Conservation (phyloP, 2,888 invertebrate genomes). For the Drosophila bunnanda region DNA sequence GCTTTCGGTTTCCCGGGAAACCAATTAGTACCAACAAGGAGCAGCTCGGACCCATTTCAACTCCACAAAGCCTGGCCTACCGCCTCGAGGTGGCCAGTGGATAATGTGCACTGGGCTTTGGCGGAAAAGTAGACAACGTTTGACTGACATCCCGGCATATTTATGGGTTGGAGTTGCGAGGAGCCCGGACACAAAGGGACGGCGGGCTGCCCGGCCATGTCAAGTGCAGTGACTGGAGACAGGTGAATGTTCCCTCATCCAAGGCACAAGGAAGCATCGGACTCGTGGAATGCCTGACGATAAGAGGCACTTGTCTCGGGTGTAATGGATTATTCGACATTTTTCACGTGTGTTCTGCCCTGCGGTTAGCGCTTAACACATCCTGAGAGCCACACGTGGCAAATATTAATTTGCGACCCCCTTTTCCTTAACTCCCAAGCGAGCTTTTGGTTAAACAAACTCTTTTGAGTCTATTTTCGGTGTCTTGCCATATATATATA, state of each 20-base stretch:
- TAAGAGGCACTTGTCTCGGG: slow-evolving; percentile 46
- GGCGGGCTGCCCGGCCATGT: slow-evolving; percentile 17
- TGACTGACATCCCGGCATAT: slow-evolving; percentile 33
- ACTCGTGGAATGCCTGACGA: slow-evolving; percentile 37
- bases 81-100: slow-evolving; percentile 15
- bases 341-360: slow-evolving; percentile 59
- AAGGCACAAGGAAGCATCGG: not conserved
- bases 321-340: slow-evolving; percentile 69
- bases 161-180: slow-evolving; percentile 12
- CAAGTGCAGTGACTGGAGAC: slow-evolving; percentile 39
- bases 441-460: slow-evolving; percentile 2
- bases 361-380: slow-evolving; percentile 51
- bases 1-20: slow-evolving; percentile 16
- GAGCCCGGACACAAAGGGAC: slow-evolving; percentile 4
- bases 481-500: not conserved
- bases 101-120: slow-evolving; percentile 16
- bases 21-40: slow-evolving; percentile 20
- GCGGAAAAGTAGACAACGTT: slow-evolving; percentile 27
- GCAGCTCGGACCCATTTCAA: slow-evolving; percentile 7
- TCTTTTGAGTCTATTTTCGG: slow-evolving; percentile 27
- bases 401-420: slow-evolving; percentile 68
- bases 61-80: slow-evolving; percentile 6
- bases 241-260: slow-evolving; percentile 6
- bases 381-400: slow-evolving; percentile 61
- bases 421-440: not conserved